Evolutionary conservation across 2,797 vertebrate genomes (phyloP).

Genomic region (Urocyon cinereoargenteus): DNA sequence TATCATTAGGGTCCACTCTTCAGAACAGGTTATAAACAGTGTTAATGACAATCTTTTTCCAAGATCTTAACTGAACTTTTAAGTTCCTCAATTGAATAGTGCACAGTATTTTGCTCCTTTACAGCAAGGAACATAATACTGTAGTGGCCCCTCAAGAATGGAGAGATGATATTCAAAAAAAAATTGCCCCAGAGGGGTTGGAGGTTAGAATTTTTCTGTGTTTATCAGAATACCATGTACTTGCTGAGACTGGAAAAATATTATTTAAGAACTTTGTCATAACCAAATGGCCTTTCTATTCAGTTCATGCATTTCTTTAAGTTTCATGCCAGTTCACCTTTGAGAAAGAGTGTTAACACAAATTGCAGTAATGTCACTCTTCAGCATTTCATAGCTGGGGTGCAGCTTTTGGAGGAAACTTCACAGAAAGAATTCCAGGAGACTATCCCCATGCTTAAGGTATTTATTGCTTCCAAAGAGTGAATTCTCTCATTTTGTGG

Average conservation of each 20-base stretch:
- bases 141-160: neutral
- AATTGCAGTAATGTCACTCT: neutral
- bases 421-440: neutral
- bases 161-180: neutral
- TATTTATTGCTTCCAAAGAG: neutral
- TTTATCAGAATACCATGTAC: neutral
- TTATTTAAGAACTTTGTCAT: neutral
- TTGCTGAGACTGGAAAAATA: neutral
- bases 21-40: neutral
- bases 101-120: neutral
- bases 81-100: neutral
- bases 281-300: neutral
- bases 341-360: neutral
- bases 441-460: neutral
- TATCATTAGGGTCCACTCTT: neutral
- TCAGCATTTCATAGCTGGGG: neutral
- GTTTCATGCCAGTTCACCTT: neutral
- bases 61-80: constrained; percentile 14
- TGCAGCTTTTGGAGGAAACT: neutral
- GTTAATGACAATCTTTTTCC: neutral
- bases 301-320: constrained; percentile 24
- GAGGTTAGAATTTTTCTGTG: neutral
- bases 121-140: neutral
- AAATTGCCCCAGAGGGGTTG: neutral
- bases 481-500: neutral